Percentiles rank a stretch among this genome's conserved stretches.
phyloP scores from a whole-genome alignment of 2,888 invertebrate species.

The Sphaerophoria rueppellii region DNA sequence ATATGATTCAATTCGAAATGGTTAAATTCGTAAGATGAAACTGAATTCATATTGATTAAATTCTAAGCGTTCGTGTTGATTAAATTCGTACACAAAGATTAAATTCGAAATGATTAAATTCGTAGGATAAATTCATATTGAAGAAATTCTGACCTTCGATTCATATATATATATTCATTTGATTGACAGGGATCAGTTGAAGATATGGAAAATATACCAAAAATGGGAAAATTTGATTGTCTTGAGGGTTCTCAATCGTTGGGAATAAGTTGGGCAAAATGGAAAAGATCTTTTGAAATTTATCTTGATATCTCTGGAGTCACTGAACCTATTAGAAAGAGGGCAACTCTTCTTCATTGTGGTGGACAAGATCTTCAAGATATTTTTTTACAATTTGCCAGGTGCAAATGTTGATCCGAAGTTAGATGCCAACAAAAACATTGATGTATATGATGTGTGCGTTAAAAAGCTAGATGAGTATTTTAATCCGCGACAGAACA shows the following conservation, averaged over 20 bases:
- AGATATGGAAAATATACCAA: not conserved
- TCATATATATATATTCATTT: not conserved
- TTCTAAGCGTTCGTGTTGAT: no score
- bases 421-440: not conserved
- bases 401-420: not conserved
- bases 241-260: not conserved
- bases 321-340: not conserved
- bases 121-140: no score
- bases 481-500: not conserved
- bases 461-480: not conserved
- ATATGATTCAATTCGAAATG: no score
- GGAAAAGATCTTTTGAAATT: constrained; percentile 13
- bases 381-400: not conserved
- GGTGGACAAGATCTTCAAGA: constrained; percentile 6
- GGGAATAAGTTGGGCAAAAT: constrained; percentile 1
- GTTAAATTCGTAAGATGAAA: no score
- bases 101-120: no score
- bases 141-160: not conserved
- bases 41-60: no score
- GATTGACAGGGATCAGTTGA: constrained; percentile 3
- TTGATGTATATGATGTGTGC: constrained; percentile 4
- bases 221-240: not conserved
- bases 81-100: no score
- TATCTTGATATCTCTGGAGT: not conserved
- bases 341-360: constrained; percentile 14